Evolutionary conservation across 2,888 invertebrate species (phyloP), one percentile per base, ranked within the genome.

Genomic region (Andrena camellia): DNA sequence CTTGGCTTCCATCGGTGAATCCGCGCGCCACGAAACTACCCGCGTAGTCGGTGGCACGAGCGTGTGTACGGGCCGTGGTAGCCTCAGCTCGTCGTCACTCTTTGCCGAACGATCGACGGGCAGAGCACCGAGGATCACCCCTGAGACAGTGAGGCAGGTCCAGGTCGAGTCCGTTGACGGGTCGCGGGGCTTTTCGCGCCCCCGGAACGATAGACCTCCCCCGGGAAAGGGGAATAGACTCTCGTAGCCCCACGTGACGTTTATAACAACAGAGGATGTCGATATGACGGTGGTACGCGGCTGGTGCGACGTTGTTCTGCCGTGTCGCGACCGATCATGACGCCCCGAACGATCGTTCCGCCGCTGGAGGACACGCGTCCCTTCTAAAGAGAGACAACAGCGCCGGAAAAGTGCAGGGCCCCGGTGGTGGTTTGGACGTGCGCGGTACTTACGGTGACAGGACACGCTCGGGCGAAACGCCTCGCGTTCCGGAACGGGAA

Each of bases 1-100:
- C 88, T 84, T 90, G 86, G 88, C 78, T 84, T 80, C 77, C 80
- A 83, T 63, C 73, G 76, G 73, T 81, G 81, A 83, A 83, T 82
- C 69, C 76, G 84, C 82, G 84, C 85, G 78, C 84, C 76, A 75
- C 78, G 57, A 75, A 83, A 60, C 71, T 59, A 76, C 78, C 78
- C 80, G 85, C 85, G 78, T 59, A 64, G 59, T 35, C 54, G 50
- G 70, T 70, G 62, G 20, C 54, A 54, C 64, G 66, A 60, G 31
- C 54, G 42, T 42, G 35, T 54, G 42, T 23, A 23, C 54, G 54
- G n/a, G 20, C 54, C 54, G 23, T 35, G 54, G 63, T 26, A 29
- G 73, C 23, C 33, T 50, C 50, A 50, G 50, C 68, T 42, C 42
- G 42, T 42, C 23, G 70, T 78, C 68, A 68, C 68, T 78, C 72